Conservation (phyloP, 1,140 invertebrate species). For the Drosophila nikananu region DNA sequence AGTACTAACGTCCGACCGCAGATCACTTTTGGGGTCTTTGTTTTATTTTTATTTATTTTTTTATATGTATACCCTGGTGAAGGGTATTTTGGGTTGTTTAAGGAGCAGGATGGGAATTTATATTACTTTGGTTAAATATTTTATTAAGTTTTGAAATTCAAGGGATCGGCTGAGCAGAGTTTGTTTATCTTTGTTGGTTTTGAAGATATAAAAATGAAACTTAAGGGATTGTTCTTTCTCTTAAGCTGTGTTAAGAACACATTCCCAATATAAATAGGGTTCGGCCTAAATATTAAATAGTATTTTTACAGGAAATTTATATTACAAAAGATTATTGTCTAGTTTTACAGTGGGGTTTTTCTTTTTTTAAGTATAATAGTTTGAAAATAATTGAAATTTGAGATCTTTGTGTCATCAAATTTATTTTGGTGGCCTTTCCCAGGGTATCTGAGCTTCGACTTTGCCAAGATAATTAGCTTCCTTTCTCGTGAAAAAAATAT, state of each 20-base stretch:
- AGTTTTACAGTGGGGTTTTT: too few relatives aligned
- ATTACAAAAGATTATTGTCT: not conserved
- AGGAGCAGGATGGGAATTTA: not conserved
- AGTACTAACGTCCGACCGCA: conserved; percentile 39
- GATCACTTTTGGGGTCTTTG: conserved; percentile 32
- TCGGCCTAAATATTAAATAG: not conserved
- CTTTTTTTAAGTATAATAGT: not conserved
- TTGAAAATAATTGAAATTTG: not conserved
- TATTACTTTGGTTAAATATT: not conserved
- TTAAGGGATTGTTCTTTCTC: not conserved
- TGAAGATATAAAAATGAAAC: not conserved
- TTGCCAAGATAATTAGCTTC: not conserved
- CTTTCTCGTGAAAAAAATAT: conserved; percentile 5
- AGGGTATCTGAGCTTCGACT: conserved; percentile 2
- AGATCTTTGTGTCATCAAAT: too few relatives aligned
- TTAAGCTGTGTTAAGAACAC: not conserved
- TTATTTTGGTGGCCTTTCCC: not conserved
- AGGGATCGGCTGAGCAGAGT: not conserved
- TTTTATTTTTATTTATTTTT: conserved; percentile 23
- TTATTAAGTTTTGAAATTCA: not conserved
- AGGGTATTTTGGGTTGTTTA: not conserved
- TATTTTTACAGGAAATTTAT: not conserved
- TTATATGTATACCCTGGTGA: not conserved
- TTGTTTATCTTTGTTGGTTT: too few relatives aligned
- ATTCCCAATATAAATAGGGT: not conserved